phyloP scores from a whole-genome alignment of 2,113 vertebrate genomes.

The Phocoena phocoena region DNA sequence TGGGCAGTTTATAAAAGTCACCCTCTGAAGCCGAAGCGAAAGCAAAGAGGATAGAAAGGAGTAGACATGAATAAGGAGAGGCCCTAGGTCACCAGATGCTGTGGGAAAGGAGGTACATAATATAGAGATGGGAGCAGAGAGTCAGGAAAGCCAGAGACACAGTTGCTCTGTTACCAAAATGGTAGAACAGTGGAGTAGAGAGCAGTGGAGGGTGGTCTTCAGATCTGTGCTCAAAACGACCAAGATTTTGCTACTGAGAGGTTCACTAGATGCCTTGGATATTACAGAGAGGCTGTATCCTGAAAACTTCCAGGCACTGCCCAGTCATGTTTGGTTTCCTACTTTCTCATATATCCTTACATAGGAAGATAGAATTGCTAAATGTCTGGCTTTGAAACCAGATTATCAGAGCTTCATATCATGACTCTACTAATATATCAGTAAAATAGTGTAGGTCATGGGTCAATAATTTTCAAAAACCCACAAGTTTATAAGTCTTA shows the following conservation, averaged over 20 bases:
- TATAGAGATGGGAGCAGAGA: background rate
- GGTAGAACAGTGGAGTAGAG: accelerated
- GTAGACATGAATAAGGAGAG: accelerated
- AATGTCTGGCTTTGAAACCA: background rate
- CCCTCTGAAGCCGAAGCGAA: background rate
- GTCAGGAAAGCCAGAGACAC: background rate
- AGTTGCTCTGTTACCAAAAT: background rate
- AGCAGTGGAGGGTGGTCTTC: background rate
- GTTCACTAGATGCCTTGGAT: background rate
- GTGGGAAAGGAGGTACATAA: background rate
- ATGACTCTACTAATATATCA: background rate
- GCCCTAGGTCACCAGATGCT: no score
- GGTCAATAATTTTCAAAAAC: background rate
- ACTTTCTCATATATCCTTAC: background rate
- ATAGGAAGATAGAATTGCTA: background rate
- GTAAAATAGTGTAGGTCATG: background rate
- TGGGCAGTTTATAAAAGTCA: background rate
- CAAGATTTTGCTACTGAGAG: background rate
- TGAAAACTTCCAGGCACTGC: background rate
- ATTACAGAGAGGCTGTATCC: no score
- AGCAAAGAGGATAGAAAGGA: background rate
- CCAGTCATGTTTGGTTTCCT: background rate
- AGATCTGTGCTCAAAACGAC: background rate
- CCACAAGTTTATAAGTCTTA: background rate
- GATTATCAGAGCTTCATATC: background rate